phyloP scores from a whole-genome alignment of 2,888 invertebrate genomes.

The Horisme vitalbata region DNA sequence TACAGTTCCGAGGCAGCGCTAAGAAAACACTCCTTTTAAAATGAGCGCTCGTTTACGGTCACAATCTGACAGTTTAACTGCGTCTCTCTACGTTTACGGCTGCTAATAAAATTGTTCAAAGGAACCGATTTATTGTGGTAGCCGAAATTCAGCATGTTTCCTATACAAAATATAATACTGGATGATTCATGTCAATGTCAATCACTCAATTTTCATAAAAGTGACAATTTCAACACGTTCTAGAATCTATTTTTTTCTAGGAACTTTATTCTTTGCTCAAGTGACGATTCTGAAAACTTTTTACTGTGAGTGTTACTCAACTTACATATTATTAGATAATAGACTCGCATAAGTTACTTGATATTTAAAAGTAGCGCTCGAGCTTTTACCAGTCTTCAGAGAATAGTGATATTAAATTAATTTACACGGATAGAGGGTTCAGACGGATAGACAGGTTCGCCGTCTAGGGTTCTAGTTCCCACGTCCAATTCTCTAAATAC shows the following conservation, averaged over 20 bases:
- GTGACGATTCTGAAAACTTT: too few relatives aligned
- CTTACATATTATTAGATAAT: too few relatives aligned
- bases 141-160: slow-evolving; percentile 54
- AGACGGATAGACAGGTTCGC: slow-evolving; percentile 40
- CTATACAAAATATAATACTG: slow-evolving; percentile 36
- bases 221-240: slow-evolving; percentile 44
- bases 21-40: slow-evolving; percentile 78
- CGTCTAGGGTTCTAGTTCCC: slow-evolving; percentile 52
- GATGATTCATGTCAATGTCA: slow-evolving; percentile 57
- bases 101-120: slow-evolving; percentile 74
- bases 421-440: slow-evolving; percentile 10
- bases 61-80: slow-evolving; percentile 77
- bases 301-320: too few relatives aligned
- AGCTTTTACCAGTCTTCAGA: too few relatives aligned
- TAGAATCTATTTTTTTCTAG: slow-evolving; percentile 41
- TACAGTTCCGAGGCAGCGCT: slow-evolving; percentile 55
- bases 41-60: slow-evolving; percentile 74
- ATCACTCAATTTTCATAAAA: slow-evolving; percentile 60
- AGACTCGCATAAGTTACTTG: too few relatives aligned
- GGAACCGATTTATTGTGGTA: slow-evolving; percentile 65
- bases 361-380: too few relatives aligned
- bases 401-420: too few relatives aligned
- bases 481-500: slow-evolving; percentile 44
- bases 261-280: too few relatives aligned
- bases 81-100: slow-evolving; percentile 72